Percentiles rank a stretch among this genome's conserved stretches.
phyloP scores from a whole-genome alignment of 2,888 invertebrate genomes.

The Hololepta plana region DNA sequence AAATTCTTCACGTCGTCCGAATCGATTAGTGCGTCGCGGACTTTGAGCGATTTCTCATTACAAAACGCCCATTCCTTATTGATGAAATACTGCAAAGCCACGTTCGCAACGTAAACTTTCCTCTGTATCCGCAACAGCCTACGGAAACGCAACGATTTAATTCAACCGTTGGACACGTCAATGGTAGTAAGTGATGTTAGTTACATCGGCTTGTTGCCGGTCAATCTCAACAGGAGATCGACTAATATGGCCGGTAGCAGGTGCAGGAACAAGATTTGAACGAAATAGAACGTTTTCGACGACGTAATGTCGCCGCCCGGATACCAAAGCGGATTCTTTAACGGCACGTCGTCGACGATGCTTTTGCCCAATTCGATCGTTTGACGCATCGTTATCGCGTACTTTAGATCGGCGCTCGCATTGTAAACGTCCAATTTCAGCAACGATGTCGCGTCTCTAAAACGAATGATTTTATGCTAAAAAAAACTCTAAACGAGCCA shows the following conservation, averaged over 20 bases:
- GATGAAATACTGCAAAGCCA: conserved; percentile 55
- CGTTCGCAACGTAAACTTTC: conserved; percentile 59
- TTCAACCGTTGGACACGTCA: no score
- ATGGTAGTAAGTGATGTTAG: no score
- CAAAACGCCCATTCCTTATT: conserved; percentile 60
- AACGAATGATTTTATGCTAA: no score
- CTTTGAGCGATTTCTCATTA: conserved; percentile 38
- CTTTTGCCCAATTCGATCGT: conserved; percentile 37
- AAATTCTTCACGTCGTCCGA: conserved; percentile 33
- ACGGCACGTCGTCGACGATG: conserved; percentile 36
- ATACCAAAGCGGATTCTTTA: conserved; percentile 52
- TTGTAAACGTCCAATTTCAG: no score
- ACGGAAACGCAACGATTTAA: no score
- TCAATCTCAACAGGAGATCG: conserved; percentile 43
- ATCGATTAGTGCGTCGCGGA: conserved; percentile 32
- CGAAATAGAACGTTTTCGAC: conserved; percentile 40
- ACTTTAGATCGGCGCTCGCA: conserved; percentile 52
- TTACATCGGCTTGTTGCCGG: conserved; percentile 53
- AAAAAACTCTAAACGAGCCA: no score
- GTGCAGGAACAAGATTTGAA: conserved; percentile 53
- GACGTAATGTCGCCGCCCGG: conserved; percentile 39
- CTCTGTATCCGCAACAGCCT: conserved; percentile 67
- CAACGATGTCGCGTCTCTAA: no score
- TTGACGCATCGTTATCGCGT: conserved; percentile 45
- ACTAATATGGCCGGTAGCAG: conserved; percentile 59